phyloP scores from a whole-genome alignment of 2,888 invertebrate genomes.

The Ryuthela nishihirai region DNA sequence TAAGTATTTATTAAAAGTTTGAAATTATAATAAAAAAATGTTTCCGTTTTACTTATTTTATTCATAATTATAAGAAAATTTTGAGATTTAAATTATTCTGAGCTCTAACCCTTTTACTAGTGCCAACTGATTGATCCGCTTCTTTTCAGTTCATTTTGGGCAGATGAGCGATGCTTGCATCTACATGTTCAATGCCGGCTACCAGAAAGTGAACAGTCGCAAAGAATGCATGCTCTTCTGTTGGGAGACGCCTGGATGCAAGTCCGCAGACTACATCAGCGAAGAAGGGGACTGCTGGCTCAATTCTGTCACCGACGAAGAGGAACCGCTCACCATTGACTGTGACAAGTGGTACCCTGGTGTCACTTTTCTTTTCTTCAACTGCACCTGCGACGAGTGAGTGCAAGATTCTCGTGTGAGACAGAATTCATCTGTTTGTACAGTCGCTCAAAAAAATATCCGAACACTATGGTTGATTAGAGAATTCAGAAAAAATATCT shows the following conservation, averaged over 20 bases:
- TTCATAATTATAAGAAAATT: too few relatives aligned
- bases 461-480: too few relatives aligned
- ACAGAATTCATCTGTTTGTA: too few relatives aligned
- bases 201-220: slow-evolving; percentile 16
- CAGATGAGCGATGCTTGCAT: slow-evolving; percentile 24
- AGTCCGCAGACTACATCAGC: slow-evolving; percentile 28
- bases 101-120: too few relatives aligned
- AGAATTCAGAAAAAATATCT: too few relatives aligned
- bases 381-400: slow-evolving; percentile 33
- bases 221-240: slow-evolving; percentile 31
- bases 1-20: too few relatives aligned
- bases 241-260: slow-evolving; percentile 28
- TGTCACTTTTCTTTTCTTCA: slow-evolving; percentile 27
- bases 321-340: slow-evolving; percentile 22
- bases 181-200: slow-evolving; percentile 28
- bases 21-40: neutral
- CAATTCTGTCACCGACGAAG: slow-evolving; percentile 25
- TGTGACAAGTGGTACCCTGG: slow-evolving; percentile 28
- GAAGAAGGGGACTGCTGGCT: slow-evolving; percentile 23
- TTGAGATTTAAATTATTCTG: too few relatives aligned
- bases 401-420: too few relatives aligned
- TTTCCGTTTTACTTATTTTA: neutral
- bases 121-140: too few relatives aligned
- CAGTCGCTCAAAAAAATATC: too few relatives aligned
- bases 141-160: slow-evolving; percentile 30